phyloP scores from a whole-genome alignment of 2,797 vertebrate species.

The Hozukius guyotensis region DNA sequence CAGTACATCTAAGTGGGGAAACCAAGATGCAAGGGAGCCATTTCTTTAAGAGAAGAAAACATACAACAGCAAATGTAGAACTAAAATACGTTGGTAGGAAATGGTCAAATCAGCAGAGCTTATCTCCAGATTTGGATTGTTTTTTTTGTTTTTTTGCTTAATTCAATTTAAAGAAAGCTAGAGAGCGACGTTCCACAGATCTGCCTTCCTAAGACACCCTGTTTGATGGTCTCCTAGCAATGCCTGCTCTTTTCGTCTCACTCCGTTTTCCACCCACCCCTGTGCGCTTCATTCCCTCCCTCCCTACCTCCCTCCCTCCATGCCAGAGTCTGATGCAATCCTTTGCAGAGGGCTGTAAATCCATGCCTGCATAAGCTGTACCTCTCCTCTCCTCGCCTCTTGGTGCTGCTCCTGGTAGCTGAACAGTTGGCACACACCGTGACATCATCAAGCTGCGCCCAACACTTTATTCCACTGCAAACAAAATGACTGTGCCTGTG shows the following conservation, averaged over 20 bases:
- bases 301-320: conserved; percentile 70
- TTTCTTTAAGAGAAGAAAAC: background rate
- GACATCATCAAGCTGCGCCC: conserved; percentile 75
- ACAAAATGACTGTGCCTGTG: conserved; percentile 29
- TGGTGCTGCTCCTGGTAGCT: conserved; percentile 54
- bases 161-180: conserved; percentile 55
- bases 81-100: background rate
- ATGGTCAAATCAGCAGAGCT: background rate
- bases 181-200: conserved; percentile 48
- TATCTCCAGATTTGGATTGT: background rate
- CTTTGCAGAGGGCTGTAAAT: conserved; percentile 86
- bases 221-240: conserved; percentile 83
- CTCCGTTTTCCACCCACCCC: conserved; percentile 69
- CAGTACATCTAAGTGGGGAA: background rate
- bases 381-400: conserved; percentile 59
- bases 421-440: conserved; percentile 59
- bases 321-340: conserved; percentile 87
- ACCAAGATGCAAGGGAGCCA: background rate
- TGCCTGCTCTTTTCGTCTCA: conserved; percentile 66
- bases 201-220: conserved; percentile 65
- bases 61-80: background rate
- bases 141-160: conserved; percentile 8
- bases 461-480: conserved; percentile 39
- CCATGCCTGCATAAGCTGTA: conserved; percentile 73
- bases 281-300: conserved; percentile 58